Percentiles rank a stretch among this genome's conserved stretches.
phyloP scores from a whole-genome alignment of 2,113 vertebrate genomes.

The Todiramphus chloris region DNA sequence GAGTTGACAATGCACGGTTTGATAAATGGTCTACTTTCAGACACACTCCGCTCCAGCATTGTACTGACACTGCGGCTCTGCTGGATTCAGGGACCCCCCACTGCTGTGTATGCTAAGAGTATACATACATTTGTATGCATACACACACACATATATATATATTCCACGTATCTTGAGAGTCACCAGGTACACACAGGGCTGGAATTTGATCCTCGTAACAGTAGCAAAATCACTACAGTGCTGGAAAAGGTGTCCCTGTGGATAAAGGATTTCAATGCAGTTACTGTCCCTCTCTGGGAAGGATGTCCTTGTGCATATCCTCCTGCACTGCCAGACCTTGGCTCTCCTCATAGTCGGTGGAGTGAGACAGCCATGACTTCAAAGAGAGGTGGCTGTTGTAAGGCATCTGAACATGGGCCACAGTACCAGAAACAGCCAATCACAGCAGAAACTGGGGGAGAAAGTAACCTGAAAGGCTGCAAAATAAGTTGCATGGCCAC shows the following conservation, averaged over 20 bases:
- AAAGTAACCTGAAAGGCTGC: not conserved
- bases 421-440: not conserved
- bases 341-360: not conserved
- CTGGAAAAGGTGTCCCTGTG: fast-evolving
- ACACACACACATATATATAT: no score
- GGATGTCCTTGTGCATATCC: fast-evolving
- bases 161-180: not conserved
- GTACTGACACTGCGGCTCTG: fast-evolving
- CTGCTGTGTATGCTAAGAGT: not conserved
- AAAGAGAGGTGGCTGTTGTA: not conserved
- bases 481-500: not conserved
- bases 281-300: not conserved
- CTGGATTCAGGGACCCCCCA: not conserved
- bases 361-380: not conserved
- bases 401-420: not conserved
- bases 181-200: not conserved
- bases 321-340: not conserved
- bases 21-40: not conserved
- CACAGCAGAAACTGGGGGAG: not conserved
- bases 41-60: not conserved
- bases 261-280: not conserved
- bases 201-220: not conserved
- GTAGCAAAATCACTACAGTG: not conserved
- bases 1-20: not conserved
- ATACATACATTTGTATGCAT: no score